Evolutionary conservation across 2,797 vertebrate species (phyloP).

Genomic region (Cynopterus sphinx): DNA sequence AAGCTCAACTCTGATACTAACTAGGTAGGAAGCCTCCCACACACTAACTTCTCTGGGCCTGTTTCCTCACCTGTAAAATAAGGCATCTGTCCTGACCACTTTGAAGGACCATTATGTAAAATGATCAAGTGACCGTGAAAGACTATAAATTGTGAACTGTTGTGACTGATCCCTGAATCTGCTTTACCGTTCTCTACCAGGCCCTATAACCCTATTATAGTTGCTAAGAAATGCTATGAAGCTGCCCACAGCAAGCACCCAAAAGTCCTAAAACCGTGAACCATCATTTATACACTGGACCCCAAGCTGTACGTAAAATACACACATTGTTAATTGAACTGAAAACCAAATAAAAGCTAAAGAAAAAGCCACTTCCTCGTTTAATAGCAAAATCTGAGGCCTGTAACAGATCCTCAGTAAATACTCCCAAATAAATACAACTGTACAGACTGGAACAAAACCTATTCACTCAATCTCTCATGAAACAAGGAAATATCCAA

Average conservation of each 20-base stretch:
- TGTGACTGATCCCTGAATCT: background rate
- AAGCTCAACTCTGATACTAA: background rate
- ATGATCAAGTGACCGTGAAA: background rate
- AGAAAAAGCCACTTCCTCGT: background rate
- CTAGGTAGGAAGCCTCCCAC: background rate
- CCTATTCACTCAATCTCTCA: background rate
- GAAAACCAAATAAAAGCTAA: background rate
- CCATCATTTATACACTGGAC: background rate
- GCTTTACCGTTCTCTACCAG: rapidly evolving
- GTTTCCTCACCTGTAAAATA: background rate
- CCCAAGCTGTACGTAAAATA: background rate
- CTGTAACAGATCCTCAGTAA: background rate
- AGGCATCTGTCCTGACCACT: background rate
- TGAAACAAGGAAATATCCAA: rapidly evolving
- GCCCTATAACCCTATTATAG: rapidly evolving
- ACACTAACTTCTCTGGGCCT: background rate
- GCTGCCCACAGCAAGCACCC: background rate
- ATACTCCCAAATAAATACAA: background rate
- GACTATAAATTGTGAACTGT: no score
- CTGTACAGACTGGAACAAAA: background rate
- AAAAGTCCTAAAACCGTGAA: background rate
- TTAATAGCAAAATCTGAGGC: background rate
- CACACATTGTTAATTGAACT: background rate
- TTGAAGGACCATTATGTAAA: rapidly evolving
- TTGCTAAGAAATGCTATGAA: background rate